phyloP scores from a whole-genome alignment of 2,888 invertebrate genomes.

The Mythimna pallens region DNA sequence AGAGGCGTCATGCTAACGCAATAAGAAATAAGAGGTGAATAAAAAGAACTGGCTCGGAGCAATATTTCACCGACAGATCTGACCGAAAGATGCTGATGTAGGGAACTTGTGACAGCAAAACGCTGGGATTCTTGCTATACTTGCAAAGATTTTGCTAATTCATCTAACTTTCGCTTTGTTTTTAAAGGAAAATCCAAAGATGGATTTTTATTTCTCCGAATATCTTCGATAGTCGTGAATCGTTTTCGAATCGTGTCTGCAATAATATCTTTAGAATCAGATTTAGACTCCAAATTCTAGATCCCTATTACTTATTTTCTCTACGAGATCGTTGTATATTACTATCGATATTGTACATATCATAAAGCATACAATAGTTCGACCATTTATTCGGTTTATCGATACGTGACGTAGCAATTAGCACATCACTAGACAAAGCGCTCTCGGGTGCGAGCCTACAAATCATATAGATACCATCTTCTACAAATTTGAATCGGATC shows the following conservation, averaged over 20 bases:
- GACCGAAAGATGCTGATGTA: conserved; percentile 79
- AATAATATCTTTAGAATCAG: conserved; percentile 21
- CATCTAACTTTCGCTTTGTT: neutral
- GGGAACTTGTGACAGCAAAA: conserved; percentile 69
- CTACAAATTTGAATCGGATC: conserved; percentile 91
- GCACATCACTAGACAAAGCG: conserved; percentile 89
- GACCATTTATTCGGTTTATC: conserved; percentile 75
- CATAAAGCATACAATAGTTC: conserved; percentile 66
- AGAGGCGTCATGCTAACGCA: conserved; percentile 76
- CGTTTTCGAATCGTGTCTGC: neutral
- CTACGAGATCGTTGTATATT: conserved; percentile 43
- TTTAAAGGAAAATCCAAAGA: conserved; percentile 22
- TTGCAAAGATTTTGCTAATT: conserved; percentile 32
- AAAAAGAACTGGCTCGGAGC: conserved; percentile 75
- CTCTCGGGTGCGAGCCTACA: conserved; percentile 89
- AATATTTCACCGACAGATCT: conserved; percentile 79
- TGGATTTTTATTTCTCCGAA: neutral
- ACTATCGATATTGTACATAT: conserved; percentile 60
- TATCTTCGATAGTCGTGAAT: conserved; percentile 11
- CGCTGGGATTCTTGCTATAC: conserved; percentile 57
- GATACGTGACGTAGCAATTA: conserved; percentile 85
- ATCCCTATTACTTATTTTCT: conserved; percentile 27
- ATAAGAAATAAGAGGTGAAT: conserved; percentile 77
- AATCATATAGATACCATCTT: conserved; percentile 91
- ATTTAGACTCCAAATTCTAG: conserved; percentile 29